phyloP scores from a whole-genome alignment of 2,113 vertebrate genomes.

The Antidorcas marsupialis region DNA sequence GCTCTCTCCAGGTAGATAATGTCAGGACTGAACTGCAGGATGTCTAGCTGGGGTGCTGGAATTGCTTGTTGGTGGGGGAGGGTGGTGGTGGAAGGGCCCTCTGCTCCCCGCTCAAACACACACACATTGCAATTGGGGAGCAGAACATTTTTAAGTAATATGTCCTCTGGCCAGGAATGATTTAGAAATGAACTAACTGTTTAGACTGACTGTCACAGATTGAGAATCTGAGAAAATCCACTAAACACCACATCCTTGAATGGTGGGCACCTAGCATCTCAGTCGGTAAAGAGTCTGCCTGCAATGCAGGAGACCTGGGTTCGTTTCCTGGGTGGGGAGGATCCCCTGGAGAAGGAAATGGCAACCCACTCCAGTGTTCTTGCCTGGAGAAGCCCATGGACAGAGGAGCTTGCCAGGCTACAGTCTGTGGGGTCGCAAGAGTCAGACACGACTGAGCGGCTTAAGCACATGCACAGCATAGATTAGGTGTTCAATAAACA shows the following conservation, averaged over 20 bases:
- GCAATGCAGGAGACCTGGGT: not conserved
- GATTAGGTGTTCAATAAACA: not conserved
- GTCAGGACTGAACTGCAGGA: not conserved
- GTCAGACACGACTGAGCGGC: fast-evolving
- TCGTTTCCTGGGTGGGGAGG: not conserved
- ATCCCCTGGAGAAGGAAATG: not conserved
- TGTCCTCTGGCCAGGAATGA: not conserved
- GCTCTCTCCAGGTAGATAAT: not conserved
- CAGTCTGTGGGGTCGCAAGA: not conserved
- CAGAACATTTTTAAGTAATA: not conserved
- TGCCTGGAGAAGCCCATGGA: not conserved
- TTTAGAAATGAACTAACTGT: not conserved
- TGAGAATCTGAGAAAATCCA: not conserved
- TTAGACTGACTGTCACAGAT: not conserved
- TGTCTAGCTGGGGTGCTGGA: not conserved
- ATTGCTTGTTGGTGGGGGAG: not conserved
- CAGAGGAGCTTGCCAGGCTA: not conserved
- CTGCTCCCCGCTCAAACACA: not conserved
- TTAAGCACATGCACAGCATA: not conserved
- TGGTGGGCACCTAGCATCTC: not conserved
- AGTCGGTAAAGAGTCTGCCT: not conserved
- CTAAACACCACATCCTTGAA: not conserved
- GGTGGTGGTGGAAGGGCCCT: not conserved
- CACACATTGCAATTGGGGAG: not conserved
- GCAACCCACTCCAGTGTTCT: not conserved